Conservation (phyloP, 2,888 invertebrate genomes). For the Furcula furcula region DNA sequence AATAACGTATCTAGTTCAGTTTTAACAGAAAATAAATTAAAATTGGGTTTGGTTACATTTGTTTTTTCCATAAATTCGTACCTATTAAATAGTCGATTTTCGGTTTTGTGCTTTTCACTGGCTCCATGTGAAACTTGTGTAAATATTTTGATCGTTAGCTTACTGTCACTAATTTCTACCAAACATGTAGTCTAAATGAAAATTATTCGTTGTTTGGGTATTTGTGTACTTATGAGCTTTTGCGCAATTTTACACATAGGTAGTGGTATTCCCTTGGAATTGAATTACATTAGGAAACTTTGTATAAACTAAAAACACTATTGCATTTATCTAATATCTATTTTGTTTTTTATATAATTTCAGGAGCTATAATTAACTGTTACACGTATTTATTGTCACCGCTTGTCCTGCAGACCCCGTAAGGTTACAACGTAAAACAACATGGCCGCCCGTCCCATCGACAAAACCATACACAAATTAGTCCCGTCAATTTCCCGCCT, state of each 20-base stretch:
- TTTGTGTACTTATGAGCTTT: not conserved
- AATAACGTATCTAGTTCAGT: not conserved
- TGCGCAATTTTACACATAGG: too few species aligned
- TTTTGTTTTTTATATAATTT: slow-evolving; percentile 16
- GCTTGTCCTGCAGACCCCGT: slow-evolving; percentile 60
- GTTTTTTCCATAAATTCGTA: slow-evolving; percentile 12
- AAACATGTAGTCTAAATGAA: not conserved
- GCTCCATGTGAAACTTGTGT: slow-evolving; percentile 22
- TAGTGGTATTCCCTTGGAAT: too few species aligned
- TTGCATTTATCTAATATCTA: not conserved
- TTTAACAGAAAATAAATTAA: slow-evolving; percentile 2
- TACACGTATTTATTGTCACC: slow-evolving; percentile 44
- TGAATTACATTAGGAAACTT: too few species aligned
- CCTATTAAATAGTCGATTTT: slow-evolving; percentile 4
- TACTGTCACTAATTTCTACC: not conserved
- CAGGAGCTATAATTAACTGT: slow-evolving; percentile 40
- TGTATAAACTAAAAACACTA: not conserved
- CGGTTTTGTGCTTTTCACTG: slow-evolving; percentile 17
- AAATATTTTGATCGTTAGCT: slow-evolving; percentile 23
- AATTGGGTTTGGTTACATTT: slow-evolving; percentile 19
- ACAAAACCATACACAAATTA: slow-evolving; percentile 30
- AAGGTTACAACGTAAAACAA: slow-evolving; percentile 37
- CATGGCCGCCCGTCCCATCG: slow-evolving; percentile 33
- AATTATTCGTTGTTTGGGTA: not conserved
- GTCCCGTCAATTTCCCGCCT: slow-evolving; percentile 25